Evolutionary conservation across 2,113 vertebrate genomes (phyloP), one percentile per base, ranked within the genome.

Genomic region (Lasiurus cinereus): DNA sequence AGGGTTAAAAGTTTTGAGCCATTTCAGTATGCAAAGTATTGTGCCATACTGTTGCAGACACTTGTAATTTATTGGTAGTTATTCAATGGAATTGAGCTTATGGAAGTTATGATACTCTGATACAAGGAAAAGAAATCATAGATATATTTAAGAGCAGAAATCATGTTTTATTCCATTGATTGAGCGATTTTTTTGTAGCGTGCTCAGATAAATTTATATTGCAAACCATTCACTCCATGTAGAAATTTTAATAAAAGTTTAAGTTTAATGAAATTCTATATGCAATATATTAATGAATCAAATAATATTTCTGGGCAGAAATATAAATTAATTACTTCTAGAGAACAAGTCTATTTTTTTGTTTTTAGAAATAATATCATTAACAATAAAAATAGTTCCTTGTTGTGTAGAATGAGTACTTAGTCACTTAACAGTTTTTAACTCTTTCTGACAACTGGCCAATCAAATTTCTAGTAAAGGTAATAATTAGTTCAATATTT

Each of bases 41-140:
- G 29, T 84, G n/a, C 54, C 82, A 76, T 67, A 64, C 69, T 48
- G 24, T 48, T 62, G 77, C 54, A 93, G 85, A 78, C 88, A 94
- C 94, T 94, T 91, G 82, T 76, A 79, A 96, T 95, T 82, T 64
- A 95, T 79, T 82, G n/a, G 33, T 93, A 70, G 50, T 92, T 94
- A 92, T 74, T 91, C 50, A 29, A 50, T 92, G 74, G 64, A 56
- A 86, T 69, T 83, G n/a, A 29, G 70, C 83, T 88, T 46, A 50
- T 92, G 93, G 50, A 54, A 87, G 56, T 80, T 95, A 80, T 62
- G 66, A 84, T 69, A 83, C 88, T 33, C 27, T 54, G 43, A 70
- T 79, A 83, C 2, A 33, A 97, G 66, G 88, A 91, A 79, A 95
- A 67, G n/a, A 80, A 86, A 82, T 85, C 36, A 79, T 36, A 93